Evolutionary conservation across 2,113 vertebrate species (phyloP).

Genomic region (Cephalopterus ornatus): DNA sequence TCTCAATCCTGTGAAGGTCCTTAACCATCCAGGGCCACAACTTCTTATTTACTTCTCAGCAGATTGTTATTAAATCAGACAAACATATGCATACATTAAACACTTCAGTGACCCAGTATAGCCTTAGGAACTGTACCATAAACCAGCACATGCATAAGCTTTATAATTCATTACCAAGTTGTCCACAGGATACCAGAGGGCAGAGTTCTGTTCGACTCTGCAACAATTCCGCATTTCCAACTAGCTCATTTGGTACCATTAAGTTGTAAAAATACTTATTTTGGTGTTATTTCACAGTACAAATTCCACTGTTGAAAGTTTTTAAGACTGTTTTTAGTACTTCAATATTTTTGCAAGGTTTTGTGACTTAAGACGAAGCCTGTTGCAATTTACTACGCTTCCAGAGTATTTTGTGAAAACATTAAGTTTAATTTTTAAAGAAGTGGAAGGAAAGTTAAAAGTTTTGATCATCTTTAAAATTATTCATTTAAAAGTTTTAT

Average conservation of each 20-base stretch:
- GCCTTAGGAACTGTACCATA: background rate
- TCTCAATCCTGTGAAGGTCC: background rate
- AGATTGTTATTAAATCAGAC: slow-evolving; percentile 31
- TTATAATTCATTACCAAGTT: background rate
- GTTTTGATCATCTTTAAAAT: background rate
- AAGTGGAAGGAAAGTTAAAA: background rate
- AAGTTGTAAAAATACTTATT: background rate
- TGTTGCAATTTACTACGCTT: background rate
- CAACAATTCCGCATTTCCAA: background rate
- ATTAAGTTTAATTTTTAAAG: background rate
- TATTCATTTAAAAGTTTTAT: background rate
- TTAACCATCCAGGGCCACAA: background rate
- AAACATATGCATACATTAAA: slow-evolving; percentile 2
- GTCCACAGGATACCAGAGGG: background rate
- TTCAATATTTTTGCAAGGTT: background rate
- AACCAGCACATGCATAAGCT: background rate
- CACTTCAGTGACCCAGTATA: background rate
- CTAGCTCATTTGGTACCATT: background rate
- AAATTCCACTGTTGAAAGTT: background rate
- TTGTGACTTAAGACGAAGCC: background rate
- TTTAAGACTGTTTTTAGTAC: background rate
- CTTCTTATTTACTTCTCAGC: background rate
- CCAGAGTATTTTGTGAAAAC: background rate
- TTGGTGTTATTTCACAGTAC: background rate
- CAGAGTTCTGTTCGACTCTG: background rate